Conservation (phyloP, 2,113 vertebrate species). For the Speoplatyrhinus poulsoni region DNA sequence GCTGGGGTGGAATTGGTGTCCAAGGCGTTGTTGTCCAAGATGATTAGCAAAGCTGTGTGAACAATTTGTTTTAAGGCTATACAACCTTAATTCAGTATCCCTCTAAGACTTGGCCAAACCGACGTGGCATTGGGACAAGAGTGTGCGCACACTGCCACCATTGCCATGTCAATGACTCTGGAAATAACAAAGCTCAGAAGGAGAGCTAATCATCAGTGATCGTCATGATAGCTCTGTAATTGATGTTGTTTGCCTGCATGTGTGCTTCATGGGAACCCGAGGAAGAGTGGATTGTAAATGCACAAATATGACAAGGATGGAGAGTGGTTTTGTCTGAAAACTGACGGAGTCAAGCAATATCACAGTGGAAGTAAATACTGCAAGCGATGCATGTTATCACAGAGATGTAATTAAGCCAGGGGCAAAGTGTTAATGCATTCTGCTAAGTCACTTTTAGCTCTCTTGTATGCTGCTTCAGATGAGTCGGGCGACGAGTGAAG, state of each 20-base stretch:
- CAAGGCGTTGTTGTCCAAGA: slow-evolving; percentile 51
- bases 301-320: slow-evolving; percentile 1
- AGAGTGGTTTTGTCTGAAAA: slow-evolving; percentile 26
- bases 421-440: slow-evolving; percentile 68
- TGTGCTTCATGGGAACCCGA: slow-evolving; percentile 29
- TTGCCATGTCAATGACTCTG: slow-evolving; percentile 28
- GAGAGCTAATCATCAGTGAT: slow-evolving; percentile 42
- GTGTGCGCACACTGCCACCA: slow-evolving; percentile 6
- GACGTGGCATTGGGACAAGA: slow-evolving; percentile 38
- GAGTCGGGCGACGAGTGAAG: slow-evolving; percentile 8
- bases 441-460: slow-evolving; percentile 30
- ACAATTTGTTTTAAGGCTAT: slow-evolving; percentile 70
- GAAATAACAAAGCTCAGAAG: slow-evolving; percentile 32
- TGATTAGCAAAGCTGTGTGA: slow-evolving; percentile 60
- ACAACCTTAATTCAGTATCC: slow-evolving; percentile 45
- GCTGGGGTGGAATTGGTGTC: slow-evolving; percentile 43
- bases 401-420: slow-evolving; percentile 67
- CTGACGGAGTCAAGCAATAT: slow-evolving; percentile 28
- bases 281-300: slow-evolving; percentile 19
- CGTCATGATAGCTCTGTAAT: slow-evolving; percentile 41
- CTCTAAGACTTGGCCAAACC: slow-evolving; percentile 52
- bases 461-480: slow-evolving; percentile 32
- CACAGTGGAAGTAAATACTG: slow-evolving; percentile 36
- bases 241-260: slow-evolving; percentile 53
- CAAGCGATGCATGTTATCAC: slow-evolving; percentile 59